Evolutionary conservation across 2,797 vertebrate genomes (phyloP).

Genomic region (Bovichtus variegatus): DNA sequence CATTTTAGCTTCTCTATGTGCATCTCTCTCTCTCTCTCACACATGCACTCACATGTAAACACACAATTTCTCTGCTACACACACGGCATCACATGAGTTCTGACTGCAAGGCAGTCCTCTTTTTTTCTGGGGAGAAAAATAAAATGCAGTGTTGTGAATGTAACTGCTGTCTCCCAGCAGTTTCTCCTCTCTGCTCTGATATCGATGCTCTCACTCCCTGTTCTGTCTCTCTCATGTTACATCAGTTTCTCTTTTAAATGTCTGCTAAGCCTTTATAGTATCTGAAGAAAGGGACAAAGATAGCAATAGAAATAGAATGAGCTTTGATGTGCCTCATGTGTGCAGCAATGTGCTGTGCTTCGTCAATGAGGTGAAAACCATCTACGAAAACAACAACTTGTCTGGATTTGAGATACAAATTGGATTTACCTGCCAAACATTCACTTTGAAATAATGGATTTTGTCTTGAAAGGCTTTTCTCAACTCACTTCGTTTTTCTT

Average conservation of each 20-base stretch:
- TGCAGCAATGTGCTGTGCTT: not conserved
- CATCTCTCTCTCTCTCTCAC: not conserved
- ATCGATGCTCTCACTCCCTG: not conserved
- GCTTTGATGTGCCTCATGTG: not conserved
- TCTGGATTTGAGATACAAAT: not conserved
- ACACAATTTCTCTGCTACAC: conserved; percentile 22
- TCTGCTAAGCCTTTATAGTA: conserved; percentile 4
- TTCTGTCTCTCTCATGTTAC: conserved; percentile 21
- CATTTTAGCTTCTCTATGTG: conserved; percentile 65
- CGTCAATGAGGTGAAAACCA: not conserved
- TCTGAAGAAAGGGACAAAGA: not conserved
- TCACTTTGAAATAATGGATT: not conserved
- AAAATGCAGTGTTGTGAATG: conserved; percentile 63
- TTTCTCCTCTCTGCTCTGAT: conserved; percentile 29
- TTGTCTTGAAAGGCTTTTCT: not conserved
- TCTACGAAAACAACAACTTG: not conserved
- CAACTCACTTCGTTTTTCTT: not conserved
- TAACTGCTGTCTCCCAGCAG: conserved; percentile 51
- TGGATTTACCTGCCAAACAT: not conserved
- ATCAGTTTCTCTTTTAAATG: conserved; percentile 27
- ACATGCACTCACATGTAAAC: not conserved
- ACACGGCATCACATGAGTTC: conserved; percentile 65
- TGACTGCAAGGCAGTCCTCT: conserved; percentile 74
- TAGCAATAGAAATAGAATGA: not conserved
- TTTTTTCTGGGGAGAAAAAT: conserved; percentile 68